phyloP scores from a whole-genome alignment of 2,797 vertebrate genomes.

The Enoplosus armatus region DNA sequence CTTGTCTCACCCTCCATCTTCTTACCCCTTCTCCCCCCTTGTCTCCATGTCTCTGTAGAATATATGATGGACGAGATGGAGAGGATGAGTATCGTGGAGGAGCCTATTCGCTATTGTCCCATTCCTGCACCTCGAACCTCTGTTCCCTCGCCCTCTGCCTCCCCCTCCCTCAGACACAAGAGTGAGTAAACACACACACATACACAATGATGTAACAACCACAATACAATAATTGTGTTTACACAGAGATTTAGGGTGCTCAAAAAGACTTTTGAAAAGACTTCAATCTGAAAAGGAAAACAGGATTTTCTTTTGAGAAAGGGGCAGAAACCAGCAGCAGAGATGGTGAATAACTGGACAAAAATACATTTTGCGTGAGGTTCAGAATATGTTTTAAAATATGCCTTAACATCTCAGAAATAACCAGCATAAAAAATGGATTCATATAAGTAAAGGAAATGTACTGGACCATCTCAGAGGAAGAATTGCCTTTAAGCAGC shows the following conservation, averaged over 20 bases:
- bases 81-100: conserved; percentile 81
- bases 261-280: background rate
- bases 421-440: background rate
- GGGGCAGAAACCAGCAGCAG: background rate
- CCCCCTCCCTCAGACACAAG: conserved; percentile 92
- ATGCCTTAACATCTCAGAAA: background rate
- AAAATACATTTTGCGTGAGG: conserved; percentile 7
- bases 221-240: background rate
- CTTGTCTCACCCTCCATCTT: background rate
- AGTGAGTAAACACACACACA: conserved; percentile 83
- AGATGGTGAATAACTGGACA: background rate
- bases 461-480: background rate
- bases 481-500: background rate
- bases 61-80: conserved; percentile 90
- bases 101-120: conserved; percentile 86
- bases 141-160: conserved; percentile 88
- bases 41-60: conserved; percentile 79
- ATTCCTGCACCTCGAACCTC: conserved; percentile 88
- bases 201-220: background rate
- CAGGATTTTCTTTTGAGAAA: background rate
- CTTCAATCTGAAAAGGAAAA: background rate
- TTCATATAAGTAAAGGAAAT: background rate
- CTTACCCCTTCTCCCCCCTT: background rate
- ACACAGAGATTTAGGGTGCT: background rate
- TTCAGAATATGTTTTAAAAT: background rate